Conservation (phyloP, 2,113 vertebrate species). For the Mola mola region DNA sequence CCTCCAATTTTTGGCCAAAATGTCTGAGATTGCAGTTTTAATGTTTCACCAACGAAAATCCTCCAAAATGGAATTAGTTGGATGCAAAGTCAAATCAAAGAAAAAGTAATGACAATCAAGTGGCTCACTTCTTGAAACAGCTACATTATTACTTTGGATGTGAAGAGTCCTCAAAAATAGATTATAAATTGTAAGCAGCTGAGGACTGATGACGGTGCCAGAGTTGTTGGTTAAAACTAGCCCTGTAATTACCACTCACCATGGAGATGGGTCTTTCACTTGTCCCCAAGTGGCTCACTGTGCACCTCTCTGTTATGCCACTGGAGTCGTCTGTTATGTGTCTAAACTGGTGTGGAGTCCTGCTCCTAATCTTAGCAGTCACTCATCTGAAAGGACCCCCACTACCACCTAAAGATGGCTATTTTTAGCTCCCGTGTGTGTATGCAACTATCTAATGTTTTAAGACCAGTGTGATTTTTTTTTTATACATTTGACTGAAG, state of each 20-base stretch:
- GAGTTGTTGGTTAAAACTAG: constrained; percentile 64
- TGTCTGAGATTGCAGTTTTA: no score
- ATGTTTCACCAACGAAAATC: no score
- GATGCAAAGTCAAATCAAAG: no score
- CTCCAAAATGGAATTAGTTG: no score
- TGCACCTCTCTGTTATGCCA: constrained; percentile 57
- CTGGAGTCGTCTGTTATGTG: constrained; percentile 51
- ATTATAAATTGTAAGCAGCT: constrained; percentile 1
- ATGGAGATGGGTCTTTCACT: constrained; percentile 67
- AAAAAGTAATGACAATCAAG: no score
- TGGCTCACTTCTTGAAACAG: no score
- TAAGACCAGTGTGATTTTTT: constrained; percentile 46
- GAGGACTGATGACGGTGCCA: constrained; percentile 26
- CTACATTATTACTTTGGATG: constrained; percentile 5
- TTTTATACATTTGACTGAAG: constrained; percentile 57
- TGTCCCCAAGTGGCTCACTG: constrained; percentile 64
- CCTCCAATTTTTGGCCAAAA: no score
- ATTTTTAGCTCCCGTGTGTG: constrained; percentile 43
- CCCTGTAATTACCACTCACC: constrained; percentile 61
- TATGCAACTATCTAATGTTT: constrained; percentile 24
- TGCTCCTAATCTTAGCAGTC: constrained; percentile 65
- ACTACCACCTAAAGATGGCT: constrained; percentile 24
- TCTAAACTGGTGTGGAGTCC: constrained; percentile 56
- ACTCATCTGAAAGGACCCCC: constrained; percentile 42
- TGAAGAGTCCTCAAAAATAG: constrained; percentile 11